Conservation (phyloP, 1,140 invertebrate species). For the Prorops nasuta region DNA sequence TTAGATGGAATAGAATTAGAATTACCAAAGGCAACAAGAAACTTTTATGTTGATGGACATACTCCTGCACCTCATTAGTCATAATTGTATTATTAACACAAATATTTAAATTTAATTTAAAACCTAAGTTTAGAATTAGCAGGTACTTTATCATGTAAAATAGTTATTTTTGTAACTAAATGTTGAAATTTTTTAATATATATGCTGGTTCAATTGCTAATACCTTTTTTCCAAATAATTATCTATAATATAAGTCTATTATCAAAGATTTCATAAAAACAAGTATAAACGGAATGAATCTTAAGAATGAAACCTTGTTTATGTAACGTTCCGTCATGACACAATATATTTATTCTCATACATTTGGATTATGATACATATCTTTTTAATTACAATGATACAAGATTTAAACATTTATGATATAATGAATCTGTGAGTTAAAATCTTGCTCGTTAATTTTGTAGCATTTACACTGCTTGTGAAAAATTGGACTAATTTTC, state of each 20-base stretch:
- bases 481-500: conserved; percentile 19
- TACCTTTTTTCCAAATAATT: too few species aligned
- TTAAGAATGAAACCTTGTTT: conserved; percentile 6
- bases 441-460: conserved; percentile 37
- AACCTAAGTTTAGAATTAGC: conserved; percentile 6
- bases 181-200: too few species aligned
- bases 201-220: too few species aligned
- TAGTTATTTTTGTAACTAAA: not conserved
- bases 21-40: conserved; percentile 88
- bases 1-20: conserved; percentile 86
- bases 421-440: conserved; percentile 45
- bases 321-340: conserved; percentile 29
- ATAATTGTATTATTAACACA: too few species aligned
- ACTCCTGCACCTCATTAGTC: conserved; percentile 88
- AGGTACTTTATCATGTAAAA: not conserved
- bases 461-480: conserved; percentile 30
- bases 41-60: conserved; percentile 99
- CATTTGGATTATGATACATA: conserved; percentile 45
- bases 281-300: too few species aligned
- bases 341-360: conserved; percentile 51
- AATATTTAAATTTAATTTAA: conserved; percentile 9
- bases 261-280: conserved; percentile 15
- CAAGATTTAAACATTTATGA: conserved; percentile 51
- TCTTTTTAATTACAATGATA: conserved; percentile 47
- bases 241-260: not conserved